These are phyloP conservation scores for Deilephila porcellus DNA, from an alignment of 2,888 invertebrate species.

Conservation along the genomic window DNA sequence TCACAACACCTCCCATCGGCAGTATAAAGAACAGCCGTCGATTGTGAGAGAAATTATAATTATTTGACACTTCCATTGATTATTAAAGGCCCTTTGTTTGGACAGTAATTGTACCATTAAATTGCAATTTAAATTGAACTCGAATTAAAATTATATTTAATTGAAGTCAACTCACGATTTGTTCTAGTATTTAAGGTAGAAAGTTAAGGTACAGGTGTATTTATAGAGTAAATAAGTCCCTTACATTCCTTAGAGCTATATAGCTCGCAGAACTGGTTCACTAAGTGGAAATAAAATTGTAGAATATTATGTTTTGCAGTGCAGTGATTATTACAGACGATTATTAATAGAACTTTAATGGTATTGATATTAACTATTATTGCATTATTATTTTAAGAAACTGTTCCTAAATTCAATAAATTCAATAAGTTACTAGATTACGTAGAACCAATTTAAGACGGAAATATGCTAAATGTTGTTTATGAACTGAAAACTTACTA, in stretches of 20 bases:
- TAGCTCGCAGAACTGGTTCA: neutral
- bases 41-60: constrained; percentile 78
- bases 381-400: too few species aligned
- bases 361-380: too few species aligned
- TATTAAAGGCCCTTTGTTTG: constrained; percentile 61
- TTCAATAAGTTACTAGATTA: too few species aligned
- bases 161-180: constrained; percentile 7
- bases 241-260: neutral
- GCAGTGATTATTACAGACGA: too few species aligned
- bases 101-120: constrained; percentile 29
- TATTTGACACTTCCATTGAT: constrained; percentile 65
- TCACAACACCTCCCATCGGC: constrained; percentile 63
- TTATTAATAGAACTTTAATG: too few species aligned
- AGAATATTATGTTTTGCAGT: neutral
- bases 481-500: too few species aligned
- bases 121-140: neutral
- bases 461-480: too few species aligned
- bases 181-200: constrained; percentile 14
- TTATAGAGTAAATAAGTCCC: constrained; percentile 6
- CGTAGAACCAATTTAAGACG: too few species aligned
- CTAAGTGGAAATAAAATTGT: neutral
- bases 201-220: constrained; percentile 22
- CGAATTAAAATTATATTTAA: constrained; percentile 19
- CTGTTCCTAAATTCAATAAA: too few species aligned
- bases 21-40: constrained; percentile 67